phyloP scores from a whole-genome alignment of 2,888 invertebrate species.

The Drosophila siamana region DNA sequence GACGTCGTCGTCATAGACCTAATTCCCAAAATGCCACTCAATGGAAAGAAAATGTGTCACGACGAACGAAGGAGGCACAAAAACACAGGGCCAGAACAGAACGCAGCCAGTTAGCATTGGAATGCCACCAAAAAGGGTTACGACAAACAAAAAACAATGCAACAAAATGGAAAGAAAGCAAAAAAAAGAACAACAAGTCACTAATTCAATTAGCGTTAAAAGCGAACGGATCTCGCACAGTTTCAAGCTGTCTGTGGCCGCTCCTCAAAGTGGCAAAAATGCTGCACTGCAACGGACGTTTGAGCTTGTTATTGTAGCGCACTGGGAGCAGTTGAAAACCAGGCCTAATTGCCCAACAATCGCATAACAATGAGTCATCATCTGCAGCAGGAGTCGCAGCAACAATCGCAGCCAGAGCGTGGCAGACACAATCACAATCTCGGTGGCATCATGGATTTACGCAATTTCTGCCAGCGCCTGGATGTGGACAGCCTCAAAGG shows the following conservation, averaged over 20 bases:
- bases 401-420: constrained; percentile 16
- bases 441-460: constrained; percentile 78
- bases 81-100: constrained; percentile 30
- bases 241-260: constrained; percentile 18
- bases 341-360: neutral
- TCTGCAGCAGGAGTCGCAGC: constrained; percentile 25
- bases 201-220: constrained; percentile 57
- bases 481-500: constrained; percentile 82
- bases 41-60: constrained; percentile 64
- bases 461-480: constrained; percentile 82
- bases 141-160: neutral
- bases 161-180: constrained; percentile 20
- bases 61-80: too few species aligned
- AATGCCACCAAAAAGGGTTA: constrained; percentile 20
- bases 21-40: constrained; percentile 55
- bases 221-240: constrained; percentile 28
- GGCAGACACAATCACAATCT: constrained; percentile 6
- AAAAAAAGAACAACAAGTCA: neutral
- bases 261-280: constrained; percentile 59
- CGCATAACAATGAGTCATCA: constrained; percentile 25
- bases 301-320: constrained; percentile 17
- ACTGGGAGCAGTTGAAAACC: neutral
- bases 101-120: constrained; percentile 47
- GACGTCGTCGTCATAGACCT: constrained; percentile 64
- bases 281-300: constrained; percentile 71